Base-by-base conservation (phyloP, 2,113 vertebrate species). In the Pomatostomus ruficeps region DNA sequence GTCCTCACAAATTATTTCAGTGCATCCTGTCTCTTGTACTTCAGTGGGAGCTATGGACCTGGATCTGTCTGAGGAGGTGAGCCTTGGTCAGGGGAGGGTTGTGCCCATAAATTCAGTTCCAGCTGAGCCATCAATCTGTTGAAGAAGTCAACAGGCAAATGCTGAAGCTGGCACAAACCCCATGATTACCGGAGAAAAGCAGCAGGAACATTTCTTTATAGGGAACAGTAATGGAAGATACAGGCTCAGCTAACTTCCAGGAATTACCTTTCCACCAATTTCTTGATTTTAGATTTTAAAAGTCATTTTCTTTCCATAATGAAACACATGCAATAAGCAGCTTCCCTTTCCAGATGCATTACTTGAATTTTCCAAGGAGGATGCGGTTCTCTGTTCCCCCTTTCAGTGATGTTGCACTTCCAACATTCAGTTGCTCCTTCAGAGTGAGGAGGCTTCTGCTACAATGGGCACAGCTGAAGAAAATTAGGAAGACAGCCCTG, bases 381-480 rank as follows among this genome's bases (percentile, higher is more conserved):
- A 46, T 9, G 13, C 0, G 0, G 10, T 35, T 90, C 46, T 76
- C 16, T 12, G 4, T 57, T 12, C 10, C 15, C 9, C 2, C 12
- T 71, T 51, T 66, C 63, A 55, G 59, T 1, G 4, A 40, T 23
- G 38, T n/a, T 86, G 42, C 65, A 16, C 63, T 92, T 67, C 65
- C 6, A 10, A 14, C 1, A 1, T 57, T 86, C 57, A 43, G 2
- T 74, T 87, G 68, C 57, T 73, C 63, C 73, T 80, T 59, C 38
- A 17, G 68, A 71, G 26, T 21, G 54, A 38, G 12, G 73, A 45
- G 38, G 25, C 38, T 91, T 71, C 80, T 84, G 67, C 67, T 76
- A 29, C 72, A 76, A 29, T 35, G 62, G 57, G 36, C 17, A 82
- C 85, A 96, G 75, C 91, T 88, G 88, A 95, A 66, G 75, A 66